phyloP scores from a whole-genome alignment of 2,888 invertebrate genomes.

The Scotopteryx bipunctaria region DNA sequence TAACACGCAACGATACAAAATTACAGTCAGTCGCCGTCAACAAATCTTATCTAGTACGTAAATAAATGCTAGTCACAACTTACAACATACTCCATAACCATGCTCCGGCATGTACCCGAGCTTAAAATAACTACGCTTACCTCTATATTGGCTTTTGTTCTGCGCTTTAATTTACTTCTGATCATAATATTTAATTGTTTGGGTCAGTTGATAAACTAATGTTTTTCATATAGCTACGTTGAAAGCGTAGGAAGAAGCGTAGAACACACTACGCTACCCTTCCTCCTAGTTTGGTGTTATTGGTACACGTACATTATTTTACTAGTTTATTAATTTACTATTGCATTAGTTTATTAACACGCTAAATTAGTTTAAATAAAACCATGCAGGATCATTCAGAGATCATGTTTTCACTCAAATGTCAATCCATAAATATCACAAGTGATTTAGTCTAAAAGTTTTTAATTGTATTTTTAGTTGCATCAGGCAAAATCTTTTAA shows the following conservation, averaged over 20 bases:
- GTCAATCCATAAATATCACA: no score
- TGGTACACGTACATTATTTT: background rate
- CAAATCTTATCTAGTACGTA: constrained; percentile 27
- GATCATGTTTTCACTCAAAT: background rate
- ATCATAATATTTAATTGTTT: background rate
- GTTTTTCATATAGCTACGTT: background rate
- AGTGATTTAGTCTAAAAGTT: no score
- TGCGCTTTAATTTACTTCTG: constrained; percentile 59
- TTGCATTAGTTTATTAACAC: background rate
- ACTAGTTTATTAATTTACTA: no score
- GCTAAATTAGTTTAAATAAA: background rate
- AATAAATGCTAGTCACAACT: constrained; percentile 45
- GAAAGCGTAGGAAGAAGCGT: background rate
- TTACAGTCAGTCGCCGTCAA: constrained; percentile 26
- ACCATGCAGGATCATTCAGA: background rate
- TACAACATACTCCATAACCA: constrained; percentile 41
- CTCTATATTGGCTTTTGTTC: constrained; percentile 77
- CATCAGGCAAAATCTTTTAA: background rate
- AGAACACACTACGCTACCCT: background rate
- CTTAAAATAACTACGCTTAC: constrained; percentile 60
- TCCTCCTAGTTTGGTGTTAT: background rate
- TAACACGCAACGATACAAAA: constrained; percentile 49
- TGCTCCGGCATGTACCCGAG: constrained; percentile 49
- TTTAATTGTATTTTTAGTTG: no score
- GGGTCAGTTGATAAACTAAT: background rate